A percentile compares a stretch with the other conserved stretches of the same genome.
Conservation (phyloP, 2,797 vertebrate species). For the Salmo trutta region DNA sequence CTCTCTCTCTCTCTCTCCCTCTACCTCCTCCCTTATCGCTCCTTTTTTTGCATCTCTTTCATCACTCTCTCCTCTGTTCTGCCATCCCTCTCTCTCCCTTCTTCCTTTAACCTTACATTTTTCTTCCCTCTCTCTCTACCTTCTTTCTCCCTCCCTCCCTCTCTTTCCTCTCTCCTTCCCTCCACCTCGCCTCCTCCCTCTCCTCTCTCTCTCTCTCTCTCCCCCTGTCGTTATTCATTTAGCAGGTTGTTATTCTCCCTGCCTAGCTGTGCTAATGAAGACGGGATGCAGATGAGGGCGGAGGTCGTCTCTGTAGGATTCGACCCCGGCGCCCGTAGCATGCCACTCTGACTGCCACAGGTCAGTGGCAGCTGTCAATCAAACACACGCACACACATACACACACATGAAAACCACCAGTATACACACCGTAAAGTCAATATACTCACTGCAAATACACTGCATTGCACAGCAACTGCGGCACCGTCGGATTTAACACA, state of each 20-base stretch:
- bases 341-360: constrained; percentile 79
- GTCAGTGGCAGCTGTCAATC: constrained; percentile 84
- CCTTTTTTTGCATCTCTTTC: constrained; percentile 9
- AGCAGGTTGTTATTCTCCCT: constrained; percentile 81
- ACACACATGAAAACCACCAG: constrained; percentile 31
- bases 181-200: constrained; percentile 14
- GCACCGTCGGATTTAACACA: constrained; percentile 9
- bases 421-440: background rate
- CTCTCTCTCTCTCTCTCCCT: constrained; percentile 13
- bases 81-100: background rate
- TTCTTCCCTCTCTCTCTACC: constrained; percentile 17
- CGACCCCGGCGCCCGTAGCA: constrained; percentile 74
- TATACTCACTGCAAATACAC: constrained; percentile 15
- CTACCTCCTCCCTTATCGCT: background rate
- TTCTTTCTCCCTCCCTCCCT: constrained; percentile 22
- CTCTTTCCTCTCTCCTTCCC: constrained; percentile 20
- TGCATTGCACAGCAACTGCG: constrained; percentile 12
- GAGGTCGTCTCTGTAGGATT: constrained; percentile 79
- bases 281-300: constrained; percentile 82
- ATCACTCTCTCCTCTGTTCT: background rate
- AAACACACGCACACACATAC: constrained; percentile 44
- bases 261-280: constrained; percentile 80
- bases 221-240: constrained; percentile 80
- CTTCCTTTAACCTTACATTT: constrained; percentile 2
- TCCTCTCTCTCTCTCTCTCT: constrained; percentile 25